Percentiles rank a stretch among this genome's conserved stretches.
phyloP scores from a whole-genome alignment of 2,888 invertebrate genomes.

The Ethmia dodecea region DNA sequence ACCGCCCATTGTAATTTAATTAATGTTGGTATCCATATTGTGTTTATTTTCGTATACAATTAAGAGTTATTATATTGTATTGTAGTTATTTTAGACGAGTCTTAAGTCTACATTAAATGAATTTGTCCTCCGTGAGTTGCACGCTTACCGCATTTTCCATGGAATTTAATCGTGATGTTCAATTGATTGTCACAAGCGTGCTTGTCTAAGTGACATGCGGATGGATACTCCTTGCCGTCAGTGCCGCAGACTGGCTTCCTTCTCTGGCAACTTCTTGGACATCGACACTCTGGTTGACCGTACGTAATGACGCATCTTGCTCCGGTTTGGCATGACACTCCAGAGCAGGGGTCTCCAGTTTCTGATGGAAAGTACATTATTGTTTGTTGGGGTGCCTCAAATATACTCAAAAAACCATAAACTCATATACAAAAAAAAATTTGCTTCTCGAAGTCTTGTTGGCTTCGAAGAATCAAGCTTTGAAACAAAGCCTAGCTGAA shows the following conservation, averaged over 20 bases:
- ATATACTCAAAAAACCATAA: too few species aligned
- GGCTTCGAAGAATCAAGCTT: too few species aligned
- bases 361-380: constrained; percentile 72
- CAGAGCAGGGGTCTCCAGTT: constrained; percentile 84
- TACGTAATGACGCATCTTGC: constrained; percentile 82
- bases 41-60: too few species aligned
- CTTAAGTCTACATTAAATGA: not conserved
- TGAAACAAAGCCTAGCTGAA: too few species aligned
- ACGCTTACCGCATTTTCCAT: constrained; percentile 92
- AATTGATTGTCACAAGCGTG: constrained; percentile 85
- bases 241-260: constrained; percentile 92
- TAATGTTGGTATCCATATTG: too few species aligned
- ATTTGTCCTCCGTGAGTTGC: constrained; percentile 1
- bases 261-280: constrained; percentile 79
- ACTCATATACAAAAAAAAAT: too few species aligned
- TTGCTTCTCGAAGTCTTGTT: too few species aligned
- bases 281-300: constrained; percentile 81
- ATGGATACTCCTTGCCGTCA: constrained; percentile 91
- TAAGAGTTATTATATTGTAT: too few species aligned
- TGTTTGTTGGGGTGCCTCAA: too few species aligned
- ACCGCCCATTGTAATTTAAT: too few species aligned
- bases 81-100: not conserved
- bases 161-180: constrained; percentile 87
- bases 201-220: constrained; percentile 90
- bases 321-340: constrained; percentile 82